phyloP scores from a whole-genome alignment of 2,113 vertebrate species.

The Pontoporia blainvillei region DNA sequence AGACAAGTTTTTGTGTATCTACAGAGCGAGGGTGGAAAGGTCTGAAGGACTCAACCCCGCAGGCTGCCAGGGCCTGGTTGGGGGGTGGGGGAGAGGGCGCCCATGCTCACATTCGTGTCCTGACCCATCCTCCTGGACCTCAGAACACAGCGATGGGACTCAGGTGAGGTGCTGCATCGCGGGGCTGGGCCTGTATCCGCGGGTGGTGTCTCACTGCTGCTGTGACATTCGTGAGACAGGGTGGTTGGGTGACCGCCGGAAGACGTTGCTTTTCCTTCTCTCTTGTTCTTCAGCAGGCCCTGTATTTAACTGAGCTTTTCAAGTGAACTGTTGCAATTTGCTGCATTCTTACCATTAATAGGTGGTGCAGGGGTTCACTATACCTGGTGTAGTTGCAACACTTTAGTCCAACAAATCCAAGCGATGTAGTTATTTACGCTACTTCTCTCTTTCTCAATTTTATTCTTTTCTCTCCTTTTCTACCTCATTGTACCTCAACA shows the following conservation, averaged over 20 bases:
- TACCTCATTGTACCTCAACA: neutral
- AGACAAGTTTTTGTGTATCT: neutral
- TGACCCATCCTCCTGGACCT: neutral
- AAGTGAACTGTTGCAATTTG: neutral
- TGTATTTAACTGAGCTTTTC: neutral
- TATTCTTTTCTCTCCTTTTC: neutral
- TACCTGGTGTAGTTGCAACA: neutral
- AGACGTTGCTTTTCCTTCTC: neutral
- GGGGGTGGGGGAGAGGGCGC: fast-evolving
- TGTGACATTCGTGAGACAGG: neutral
- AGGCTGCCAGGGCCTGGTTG: neutral
- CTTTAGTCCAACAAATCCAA: neutral
- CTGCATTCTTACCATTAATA: neutral
- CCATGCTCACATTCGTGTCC: neutral
- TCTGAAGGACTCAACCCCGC: neutral
- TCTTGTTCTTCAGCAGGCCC: neutral
- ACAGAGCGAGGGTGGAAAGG: neutral
- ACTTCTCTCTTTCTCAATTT: neutral
- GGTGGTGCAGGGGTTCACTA: neutral
- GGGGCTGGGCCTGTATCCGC: neutral
- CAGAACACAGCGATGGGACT: neutral
- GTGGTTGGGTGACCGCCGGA: neutral
- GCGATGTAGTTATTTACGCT: neutral
- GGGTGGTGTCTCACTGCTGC: neutral
- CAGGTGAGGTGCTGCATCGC: fast-evolving